Base-by-base conservation (phyloP, 1,140 invertebrate genomes). In the Heliconius himera region DNA sequence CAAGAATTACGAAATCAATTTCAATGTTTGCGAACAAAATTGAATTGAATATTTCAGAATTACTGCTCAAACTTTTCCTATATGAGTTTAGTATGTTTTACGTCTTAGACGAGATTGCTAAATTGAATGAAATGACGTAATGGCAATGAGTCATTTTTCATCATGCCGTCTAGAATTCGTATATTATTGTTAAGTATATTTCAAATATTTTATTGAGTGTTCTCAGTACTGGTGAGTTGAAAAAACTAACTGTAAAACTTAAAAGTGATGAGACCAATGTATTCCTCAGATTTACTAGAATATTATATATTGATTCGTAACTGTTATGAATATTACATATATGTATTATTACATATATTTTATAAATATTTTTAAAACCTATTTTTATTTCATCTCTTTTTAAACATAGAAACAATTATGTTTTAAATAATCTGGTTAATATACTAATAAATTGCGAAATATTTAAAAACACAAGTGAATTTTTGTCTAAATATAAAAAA, bases 111-210 rank as follows among this genome's bases (percentile, higher is more conserved):
- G 81, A 82, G 82, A 84, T 87, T 84, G 82, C 82, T 85, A 81
- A 87, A 85, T 87, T 87, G 84, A 85, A 85, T 85, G 83, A 85
- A 82, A 81, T 87, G 85, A 87, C 82, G 85, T 85, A 87, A 85
- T 82, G 73, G 71, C 78, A 82, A 77, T 85, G 85, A 87, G 83
- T 87, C 85, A 87, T 81, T 79, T 80, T 85, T 85, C 81, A 80
- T 76, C 79, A 84, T 81, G 81, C 73, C 41, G 71, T 81, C 60
- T 79, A 29, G 46, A 74, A 76, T 49, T 80, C 38, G 36, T 66
- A 60, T 81, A 74, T 80, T 75, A n/a, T 56, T 56, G 54, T 76
- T 60, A 76, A 41, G 74, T 76, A 46, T 76, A 70, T 70, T 70
- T 70, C 70, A 66, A 66, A 29, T 29, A 66, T 26, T 29, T 29